Evolutionary conservation across 2,888 invertebrate genomes (phyloP), one percentile per base, ranked within the genome.

Genomic region (Acrocyrtus sp.): DNA sequence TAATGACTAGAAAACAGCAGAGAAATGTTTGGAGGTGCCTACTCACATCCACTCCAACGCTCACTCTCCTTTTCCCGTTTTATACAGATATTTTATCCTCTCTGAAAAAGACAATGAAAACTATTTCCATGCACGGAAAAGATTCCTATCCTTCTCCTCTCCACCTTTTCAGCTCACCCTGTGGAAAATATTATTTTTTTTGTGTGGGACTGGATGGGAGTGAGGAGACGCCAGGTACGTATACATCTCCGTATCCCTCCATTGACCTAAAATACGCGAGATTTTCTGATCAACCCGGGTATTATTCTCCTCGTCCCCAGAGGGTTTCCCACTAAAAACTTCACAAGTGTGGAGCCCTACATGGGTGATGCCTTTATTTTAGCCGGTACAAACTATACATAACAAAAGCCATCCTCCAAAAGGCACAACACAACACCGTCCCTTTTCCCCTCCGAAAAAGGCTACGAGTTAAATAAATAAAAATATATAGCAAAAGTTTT

Each of bases 231-330:
- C 45, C n/a, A 45, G n/a, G 15, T 17, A 45, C 17, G 17, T 39
- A 45, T 3, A 45, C 45, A 4, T 17, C 45, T 15, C n/a, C 45
- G 17, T 19, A 45, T 39, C n/a, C 47, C 5, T 6, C n/a, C 17
- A n/a, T 54, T 70, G 70, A 70, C 63, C 70, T 47, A 56, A 70
- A 70, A 70, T 63, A 70, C 70, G 70, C 51, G 70, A 63, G n/a
- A n/a, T n/a, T n/a, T 70, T 58, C 63, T 50, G 43, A 63, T 70
- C 63, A 19, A 15, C 27, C 26, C 41, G 57, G 58, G 34, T 61
- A 62, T 70, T n/a, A n/a, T 24, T 43, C 54, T 51, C 21, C 21
- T 22, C 17, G 69, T 70, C 69, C 56, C 69, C 17, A 39, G 50
- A 70, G 69, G 22, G 34, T 70, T 45, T 26, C 21, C 21, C 19